Evolutionary conservation across 2,113 vertebrate genomes (phyloP).

Genomic region (Halcyon senegalensis): DNA sequence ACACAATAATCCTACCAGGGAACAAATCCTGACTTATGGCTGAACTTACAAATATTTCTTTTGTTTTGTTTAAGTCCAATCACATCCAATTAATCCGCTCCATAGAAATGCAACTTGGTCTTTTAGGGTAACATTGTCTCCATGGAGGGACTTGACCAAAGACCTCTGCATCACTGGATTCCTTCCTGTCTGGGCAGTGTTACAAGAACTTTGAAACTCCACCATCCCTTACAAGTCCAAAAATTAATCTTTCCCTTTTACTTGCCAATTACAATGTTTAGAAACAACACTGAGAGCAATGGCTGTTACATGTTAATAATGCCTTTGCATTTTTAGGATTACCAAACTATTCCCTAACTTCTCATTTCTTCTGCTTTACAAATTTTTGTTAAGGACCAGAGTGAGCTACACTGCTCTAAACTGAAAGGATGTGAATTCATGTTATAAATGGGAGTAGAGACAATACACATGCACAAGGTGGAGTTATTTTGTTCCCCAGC

Average conservation of each 20-base stretch:
- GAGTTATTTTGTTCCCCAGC: not conserved
- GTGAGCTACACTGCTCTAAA: not conserved
- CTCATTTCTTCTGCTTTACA: not conserved
- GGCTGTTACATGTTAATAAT: not conserved
- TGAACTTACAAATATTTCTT: not conserved
- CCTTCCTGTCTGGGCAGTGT: not conserved
- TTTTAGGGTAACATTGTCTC: not conserved
- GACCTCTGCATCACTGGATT: not conserved
- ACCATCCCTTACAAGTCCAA: not conserved
- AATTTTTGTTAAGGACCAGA: not conserved
- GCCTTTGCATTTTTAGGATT: not conserved
- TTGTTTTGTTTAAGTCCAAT: not conserved
- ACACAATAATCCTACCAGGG: not conserved
- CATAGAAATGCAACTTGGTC: not conserved
- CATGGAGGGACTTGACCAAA: not conserved
- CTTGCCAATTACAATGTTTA: not conserved
- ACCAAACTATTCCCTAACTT: not conserved
- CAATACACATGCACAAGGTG: fast-evolving
- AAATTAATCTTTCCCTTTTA: not conserved
- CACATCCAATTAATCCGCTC: not conserved
- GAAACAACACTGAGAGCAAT: not conserved
- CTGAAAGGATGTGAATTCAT: not conserved
- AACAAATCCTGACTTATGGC: not conserved
- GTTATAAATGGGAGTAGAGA: not conserved
- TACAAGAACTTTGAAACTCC: not conserved